Evolutionary conservation across 2,888 invertebrate genomes (phyloP).

Genomic region (Blera fallax): DNA sequence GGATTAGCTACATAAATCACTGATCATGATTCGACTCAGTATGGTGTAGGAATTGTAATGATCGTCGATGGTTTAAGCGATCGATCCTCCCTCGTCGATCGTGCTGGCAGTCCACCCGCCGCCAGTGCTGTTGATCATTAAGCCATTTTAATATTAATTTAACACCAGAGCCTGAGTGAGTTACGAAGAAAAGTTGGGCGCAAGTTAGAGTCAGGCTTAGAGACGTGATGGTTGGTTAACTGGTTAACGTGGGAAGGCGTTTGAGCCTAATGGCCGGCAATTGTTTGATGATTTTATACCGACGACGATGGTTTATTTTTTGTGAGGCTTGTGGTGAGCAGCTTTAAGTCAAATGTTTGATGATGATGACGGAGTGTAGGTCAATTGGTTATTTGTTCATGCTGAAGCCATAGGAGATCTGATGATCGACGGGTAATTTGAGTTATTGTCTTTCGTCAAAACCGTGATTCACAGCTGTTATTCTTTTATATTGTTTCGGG

Average conservation of each 20-base stretch:
- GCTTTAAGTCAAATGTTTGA: constrained; percentile 32
- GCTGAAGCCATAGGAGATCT: neutral
- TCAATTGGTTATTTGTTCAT: constrained; percentile 41
- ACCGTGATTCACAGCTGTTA: constrained; percentile 29
- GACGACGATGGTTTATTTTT: neutral
- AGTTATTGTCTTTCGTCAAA: constrained; percentile 28
- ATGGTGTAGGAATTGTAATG: neutral
- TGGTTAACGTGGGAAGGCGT: constrained; percentile 12
- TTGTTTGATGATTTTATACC: constrained; percentile 15
- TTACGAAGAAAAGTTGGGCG: neutral
- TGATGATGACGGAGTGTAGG: constrained; percentile 25
- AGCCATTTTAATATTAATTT: constrained; percentile 58
- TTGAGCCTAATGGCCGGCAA: neutral
- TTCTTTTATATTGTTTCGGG: neutral
- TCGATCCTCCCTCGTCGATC: constrained; percentile 44
- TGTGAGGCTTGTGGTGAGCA: neutral
- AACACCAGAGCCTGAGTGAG: constrained; percentile 50
- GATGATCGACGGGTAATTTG: constrained; percentile 23
- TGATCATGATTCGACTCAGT: neutral
- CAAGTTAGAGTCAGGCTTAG: neutral
- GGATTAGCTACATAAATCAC: constrained; percentile 65
- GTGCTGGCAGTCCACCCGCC: constrained; percentile 12
- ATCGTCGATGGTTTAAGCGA: constrained; percentile 25
- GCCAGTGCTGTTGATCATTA: constrained; percentile 33
- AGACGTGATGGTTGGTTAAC: constrained; percentile 1